Conservation (phyloP, 1,140 invertebrate genomes). For the Acromyrmex charruanus region DNA sequence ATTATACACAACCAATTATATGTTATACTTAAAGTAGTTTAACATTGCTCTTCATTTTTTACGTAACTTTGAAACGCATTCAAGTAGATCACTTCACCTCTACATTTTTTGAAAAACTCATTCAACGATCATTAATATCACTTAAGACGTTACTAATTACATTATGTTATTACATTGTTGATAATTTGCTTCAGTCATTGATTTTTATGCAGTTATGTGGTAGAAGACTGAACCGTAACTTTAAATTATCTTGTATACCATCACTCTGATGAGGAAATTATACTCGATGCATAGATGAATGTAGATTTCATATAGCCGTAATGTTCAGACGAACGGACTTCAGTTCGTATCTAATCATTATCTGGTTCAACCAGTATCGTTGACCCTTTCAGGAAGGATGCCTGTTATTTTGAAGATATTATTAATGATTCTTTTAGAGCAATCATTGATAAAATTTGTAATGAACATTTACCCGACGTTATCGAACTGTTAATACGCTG, state of each 20-base stretch:
- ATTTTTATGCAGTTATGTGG: slow-evolving; percentile 13
- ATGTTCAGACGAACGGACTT: background rate
- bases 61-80: background rate
- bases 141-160: background rate
- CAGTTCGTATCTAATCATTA: slow-evolving; percentile 40
- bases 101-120: background rate
- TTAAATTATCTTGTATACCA: slow-evolving; percentile 1
- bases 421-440: slow-evolving; percentile 46
- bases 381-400: slow-evolving; percentile 47
- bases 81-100: background rate
- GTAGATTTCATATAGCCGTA: slow-evolving; percentile 12
- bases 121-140: background rate
- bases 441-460: background rate
- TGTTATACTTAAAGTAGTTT: background rate
- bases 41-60: background rate
- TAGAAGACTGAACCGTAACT: slow-evolving; percentile 14
- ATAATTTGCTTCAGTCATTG: background rate
- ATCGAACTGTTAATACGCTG: slow-evolving; percentile 20
- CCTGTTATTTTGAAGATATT: slow-evolving; percentile 40
- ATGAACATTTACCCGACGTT: background rate
- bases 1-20: background rate
- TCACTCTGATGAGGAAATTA: slow-evolving; percentile 19
- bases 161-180: background rate
- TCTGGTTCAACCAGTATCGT: slow-evolving; percentile 38
- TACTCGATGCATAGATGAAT: slow-evolving; percentile 18